Percentiles rank a stretch among this genome's conserved stretches.
These are phyloP conservation scores for Falco berigora DNA, from an alignment of 2,797 vertebrate species.

Conservation along the genomic window DNA sequence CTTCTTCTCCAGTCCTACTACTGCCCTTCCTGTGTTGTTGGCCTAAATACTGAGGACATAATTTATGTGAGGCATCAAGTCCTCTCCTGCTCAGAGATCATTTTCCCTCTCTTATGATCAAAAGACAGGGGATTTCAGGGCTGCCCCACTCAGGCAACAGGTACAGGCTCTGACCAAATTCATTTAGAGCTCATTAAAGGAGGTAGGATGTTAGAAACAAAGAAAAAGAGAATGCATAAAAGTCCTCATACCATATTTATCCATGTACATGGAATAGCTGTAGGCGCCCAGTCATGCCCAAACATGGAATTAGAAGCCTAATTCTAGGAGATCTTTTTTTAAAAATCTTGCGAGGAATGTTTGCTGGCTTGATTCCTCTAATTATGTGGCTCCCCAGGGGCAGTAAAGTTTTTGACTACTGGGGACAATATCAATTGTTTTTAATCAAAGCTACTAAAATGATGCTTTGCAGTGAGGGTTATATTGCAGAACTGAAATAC, in stretches of 20 bases:
- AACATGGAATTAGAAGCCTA: not conserved
- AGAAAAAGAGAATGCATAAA: not conserved
- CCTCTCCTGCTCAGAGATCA: not conserved
- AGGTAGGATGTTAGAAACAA: not conserved
- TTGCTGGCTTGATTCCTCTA: constrained; percentile 1
- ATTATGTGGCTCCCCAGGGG: not conserved
- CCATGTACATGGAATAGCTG: not conserved
- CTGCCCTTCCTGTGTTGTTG: not conserved
- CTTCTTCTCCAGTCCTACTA: not conserved
- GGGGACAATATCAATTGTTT: constrained; percentile 8
- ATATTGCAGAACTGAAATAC: not conserved
- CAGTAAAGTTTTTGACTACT: not conserved
- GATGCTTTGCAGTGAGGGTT: not conserved
- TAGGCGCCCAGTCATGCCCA: not conserved
- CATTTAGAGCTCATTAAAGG: not conserved
- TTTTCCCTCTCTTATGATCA: not conserved
- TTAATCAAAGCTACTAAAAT: not conserved
- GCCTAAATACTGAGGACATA: not conserved
- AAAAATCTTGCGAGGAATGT: not conserved
- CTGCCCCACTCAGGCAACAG: not conserved
- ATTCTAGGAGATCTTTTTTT: not conserved
- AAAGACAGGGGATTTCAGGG: not conserved
- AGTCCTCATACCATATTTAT: not conserved
- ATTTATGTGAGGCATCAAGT: not conserved
- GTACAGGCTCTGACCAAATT: not conserved